A percentile compares a stretch with the other conserved stretches of the same genome.
Evolutionary conservation across 2,113 vertebrate species (phyloP).

Genomic region (Xenopus laevis): DNA sequence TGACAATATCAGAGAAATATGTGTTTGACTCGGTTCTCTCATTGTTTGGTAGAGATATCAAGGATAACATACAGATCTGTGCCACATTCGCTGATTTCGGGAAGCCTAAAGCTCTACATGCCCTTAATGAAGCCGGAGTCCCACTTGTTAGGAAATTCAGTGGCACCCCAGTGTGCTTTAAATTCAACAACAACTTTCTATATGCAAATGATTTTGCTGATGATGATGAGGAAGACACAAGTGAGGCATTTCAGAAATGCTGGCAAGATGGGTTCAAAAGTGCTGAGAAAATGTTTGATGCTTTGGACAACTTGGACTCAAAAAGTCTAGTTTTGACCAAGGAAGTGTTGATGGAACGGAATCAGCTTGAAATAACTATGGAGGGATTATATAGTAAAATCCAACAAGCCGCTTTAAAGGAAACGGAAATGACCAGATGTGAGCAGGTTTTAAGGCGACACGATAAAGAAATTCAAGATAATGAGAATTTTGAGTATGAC

Average conservation of each 20-base stretch:
- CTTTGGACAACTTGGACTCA: background rate
- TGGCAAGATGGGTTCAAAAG: slow-evolving; percentile 36
- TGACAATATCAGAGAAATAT: slow-evolving; percentile 32
- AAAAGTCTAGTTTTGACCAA: background rate
- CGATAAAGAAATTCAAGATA: background rate
- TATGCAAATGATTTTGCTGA: background rate
- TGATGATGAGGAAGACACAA: background rate
- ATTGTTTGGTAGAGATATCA: slow-evolving; percentile 46
- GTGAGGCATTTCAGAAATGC: slow-evolving; percentile 7
- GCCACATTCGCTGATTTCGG: slow-evolving; percentile 44
- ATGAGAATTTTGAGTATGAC: slow-evolving; percentile 31
- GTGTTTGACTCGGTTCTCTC: slow-evolving; percentile 46
- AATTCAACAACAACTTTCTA: slow-evolving; percentile 31
- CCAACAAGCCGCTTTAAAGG: background rate
- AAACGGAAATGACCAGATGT: slow-evolving; percentile 17
- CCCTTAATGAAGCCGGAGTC: slow-evolving; percentile 19
- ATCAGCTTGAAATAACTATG: slow-evolving; percentile 12
- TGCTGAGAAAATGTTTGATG: slow-evolving; percentile 30
- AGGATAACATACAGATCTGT: slow-evolving; percentile 34
- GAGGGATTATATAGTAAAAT: slow-evolving; percentile 30
- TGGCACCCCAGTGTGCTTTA: background rate
- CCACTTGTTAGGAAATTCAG: slow-evolving; percentile 21
- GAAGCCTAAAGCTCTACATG: slow-evolving; percentile 19
- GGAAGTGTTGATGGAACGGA: background rate
- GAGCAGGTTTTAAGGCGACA: slow-evolving; percentile 5